Conservation (phyloP, 2,113 vertebrate genomes). For the Dunckerocampus dactyliophorus region DNA sequence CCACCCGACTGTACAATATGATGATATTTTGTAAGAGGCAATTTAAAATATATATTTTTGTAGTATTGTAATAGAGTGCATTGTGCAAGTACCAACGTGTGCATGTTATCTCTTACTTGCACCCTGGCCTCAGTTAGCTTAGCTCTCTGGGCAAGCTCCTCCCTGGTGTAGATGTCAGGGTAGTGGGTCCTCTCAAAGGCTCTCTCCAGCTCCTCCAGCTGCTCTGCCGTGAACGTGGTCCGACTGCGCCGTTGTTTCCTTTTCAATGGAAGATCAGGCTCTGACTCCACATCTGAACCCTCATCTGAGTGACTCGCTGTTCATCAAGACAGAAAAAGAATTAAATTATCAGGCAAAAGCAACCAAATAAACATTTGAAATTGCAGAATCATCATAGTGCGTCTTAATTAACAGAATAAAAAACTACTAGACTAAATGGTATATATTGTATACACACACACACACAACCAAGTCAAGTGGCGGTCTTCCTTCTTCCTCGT, state of each 20-base stretch:
- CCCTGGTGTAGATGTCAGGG: slow-evolving; percentile 92
- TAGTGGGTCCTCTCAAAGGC: slow-evolving; percentile 96
- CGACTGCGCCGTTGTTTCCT: slow-evolving; percentile 91
- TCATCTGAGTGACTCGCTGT: slow-evolving; percentile 89
- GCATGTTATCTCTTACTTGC: slow-evolving; percentile 73
- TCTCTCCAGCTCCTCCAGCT: slow-evolving; percentile 89
- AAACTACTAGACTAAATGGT: too few species aligned
- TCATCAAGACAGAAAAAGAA: not conserved
- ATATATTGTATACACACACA: slow-evolving; percentile 1
- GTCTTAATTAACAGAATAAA: too few species aligned
- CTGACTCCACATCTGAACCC: slow-evolving; percentile 91
- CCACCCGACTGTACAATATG: too few species aligned
- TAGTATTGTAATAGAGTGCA: too few species aligned
- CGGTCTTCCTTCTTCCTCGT: slow-evolving; percentile 12
- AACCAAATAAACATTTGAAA: too few species aligned
- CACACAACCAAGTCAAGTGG: slow-evolving; percentile 9
- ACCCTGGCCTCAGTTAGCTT: slow-evolving; percentile 94
- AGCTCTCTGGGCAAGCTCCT: slow-evolving; percentile 90
- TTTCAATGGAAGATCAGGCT: slow-evolving; percentile 89
- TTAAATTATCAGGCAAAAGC: too few species aligned
- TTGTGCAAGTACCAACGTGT: not conserved
- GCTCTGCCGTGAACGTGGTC: slow-evolving; percentile 92
- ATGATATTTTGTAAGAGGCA: too few species aligned
- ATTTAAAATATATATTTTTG: too few species aligned
- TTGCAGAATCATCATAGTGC: too few species aligned